These are phyloP conservation scores for Agrochola lychnidis DNA, from an alignment of 2,888 invertebrate species.

Conservation along the genomic window DNA sequence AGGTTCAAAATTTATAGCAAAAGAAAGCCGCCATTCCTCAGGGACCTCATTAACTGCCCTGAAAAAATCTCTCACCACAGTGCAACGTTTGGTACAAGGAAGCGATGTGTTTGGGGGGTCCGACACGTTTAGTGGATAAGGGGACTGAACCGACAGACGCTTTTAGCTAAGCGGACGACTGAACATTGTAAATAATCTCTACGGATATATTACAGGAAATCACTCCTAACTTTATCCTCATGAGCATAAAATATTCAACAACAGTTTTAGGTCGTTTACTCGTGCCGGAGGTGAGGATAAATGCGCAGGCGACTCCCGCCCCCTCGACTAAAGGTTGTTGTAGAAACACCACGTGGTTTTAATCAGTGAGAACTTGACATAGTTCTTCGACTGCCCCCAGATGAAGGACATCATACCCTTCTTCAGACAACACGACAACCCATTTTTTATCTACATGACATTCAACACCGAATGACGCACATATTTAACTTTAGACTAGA, in stretches of 20 bases:
- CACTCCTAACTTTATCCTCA: background rate
- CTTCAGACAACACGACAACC: background rate
- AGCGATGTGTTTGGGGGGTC: constrained; percentile 1
- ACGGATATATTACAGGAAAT: background rate
- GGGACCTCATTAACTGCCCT: background rate
- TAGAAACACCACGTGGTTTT: background rate
- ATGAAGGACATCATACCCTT: background rate
- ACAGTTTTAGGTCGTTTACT: background rate
- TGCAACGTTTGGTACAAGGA: background rate
- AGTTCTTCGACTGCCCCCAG: background rate
- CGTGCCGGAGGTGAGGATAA: background rate
- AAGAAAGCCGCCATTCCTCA: background rate
- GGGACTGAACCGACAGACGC: constrained; percentile 3
- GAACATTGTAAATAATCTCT: background rate
- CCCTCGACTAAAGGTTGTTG: background rate
- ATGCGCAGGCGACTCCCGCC: too few species aligned
- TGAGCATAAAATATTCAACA: background rate
- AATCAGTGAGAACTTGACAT: background rate
- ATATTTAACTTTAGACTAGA: constrained; percentile 31
- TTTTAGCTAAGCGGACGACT: background rate
- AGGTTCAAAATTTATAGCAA: background rate
- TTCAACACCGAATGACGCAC: constrained; percentile 4
- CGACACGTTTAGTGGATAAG: background rate
- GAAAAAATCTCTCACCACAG: background rate
- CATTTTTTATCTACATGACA: background rate